Evolutionary conservation across 2,888 invertebrate species (phyloP), one percentile per base, ranked within the genome.

Genomic region (Acleris sparsana): DNA sequence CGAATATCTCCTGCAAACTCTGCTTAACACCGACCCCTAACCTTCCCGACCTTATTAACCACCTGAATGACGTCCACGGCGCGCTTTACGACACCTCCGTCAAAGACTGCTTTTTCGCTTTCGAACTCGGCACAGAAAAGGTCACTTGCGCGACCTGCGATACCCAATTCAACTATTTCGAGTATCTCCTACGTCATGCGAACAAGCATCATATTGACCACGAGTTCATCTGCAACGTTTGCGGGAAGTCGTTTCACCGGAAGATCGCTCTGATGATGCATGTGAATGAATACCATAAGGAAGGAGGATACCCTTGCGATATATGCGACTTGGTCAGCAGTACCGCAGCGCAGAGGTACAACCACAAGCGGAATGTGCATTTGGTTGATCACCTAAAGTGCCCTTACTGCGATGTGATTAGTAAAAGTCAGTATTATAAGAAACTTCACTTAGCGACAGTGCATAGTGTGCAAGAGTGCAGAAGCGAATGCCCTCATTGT

Each of bases 191-290:
- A 5, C 56, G 57, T 1, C 70, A 70, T 7, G 66, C 66, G 17
- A 68, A 68, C 46, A 70, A 63, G 18, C 16, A 63, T 5, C 69
- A 69, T 3, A 48, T 53, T 9, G 51, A 51, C 2, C 62, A 66
- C 7, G 43, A 61, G 3, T 68, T 57, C 65, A 29, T 57, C 2
- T 70, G 70, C 57, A 53, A 22, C 16, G 64, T 63, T 2, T 68
- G 70, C 39, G 65, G 63, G 1, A 86, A 66, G 16, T 57, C 66
- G 11, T 66, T 66, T 25, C 66, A 66, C 22, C 17, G 57, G 5
- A 49, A 57, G 51, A 84, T 83, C 2, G 86, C 85, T 1, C 44
- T 63, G 1, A 9, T 49, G 20, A 59, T 53, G 7, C 61, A 63
- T 48, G 62, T 62, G 39, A 59, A 66, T 52, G 53, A 60, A 17